Base-by-base conservation (phyloP, 2,113 vertebrate species). In the Hypomesus transpacificus region DNA sequence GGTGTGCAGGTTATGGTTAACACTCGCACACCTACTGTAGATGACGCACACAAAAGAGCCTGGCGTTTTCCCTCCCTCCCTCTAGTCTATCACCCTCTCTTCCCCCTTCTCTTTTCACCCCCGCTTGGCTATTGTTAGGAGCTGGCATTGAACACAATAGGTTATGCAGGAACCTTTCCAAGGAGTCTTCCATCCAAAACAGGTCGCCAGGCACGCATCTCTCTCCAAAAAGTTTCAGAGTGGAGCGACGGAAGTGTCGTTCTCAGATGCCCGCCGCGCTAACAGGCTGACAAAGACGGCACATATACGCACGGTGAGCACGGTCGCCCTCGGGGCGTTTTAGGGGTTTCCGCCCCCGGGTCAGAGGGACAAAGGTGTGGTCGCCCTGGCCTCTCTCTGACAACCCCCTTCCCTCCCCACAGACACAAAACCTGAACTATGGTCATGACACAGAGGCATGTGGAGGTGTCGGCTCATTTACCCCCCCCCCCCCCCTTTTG, bases 391-490 rank as follows among this genome's bases (percentile, higher is more conserved):
- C 75, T 79, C 75, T 83, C 52, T 28, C 69, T 73, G 66, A 86
- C 22, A 14, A 78, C 79, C 76, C 60, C 28, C 6, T 14, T 17
- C 14, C 53, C 2, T 14, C 14, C 53, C 16, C 53, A 17, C 60
- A 11, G 61, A 46, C 39, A 46, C 7, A 7, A 46, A 46, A 9
- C 75, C 84, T 78, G 84, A 87, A 78, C 84, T 81, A 86, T 87
- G 87, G 82, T 82, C 80, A 83, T 79, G 79, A 77, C 71, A 60
- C 77, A 51, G 34, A 83, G 78, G 70, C 82, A 87, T 86, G 83
- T 77, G 78, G 87, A 83, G 82, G 82, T 86, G 86, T 84, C 82
- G 82, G 61, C 56, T 76, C 63, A 80, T 85, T 71, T 68, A 80
- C 72, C 77, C 26, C 20, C 61, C 67, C 17, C 3, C 26, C 13